Percentiles rank a stretch among this genome's conserved stretches.
Evolutionary conservation across 2,797 vertebrate species (phyloP).

Genomic region (Manis crassicaudata): DNA sequence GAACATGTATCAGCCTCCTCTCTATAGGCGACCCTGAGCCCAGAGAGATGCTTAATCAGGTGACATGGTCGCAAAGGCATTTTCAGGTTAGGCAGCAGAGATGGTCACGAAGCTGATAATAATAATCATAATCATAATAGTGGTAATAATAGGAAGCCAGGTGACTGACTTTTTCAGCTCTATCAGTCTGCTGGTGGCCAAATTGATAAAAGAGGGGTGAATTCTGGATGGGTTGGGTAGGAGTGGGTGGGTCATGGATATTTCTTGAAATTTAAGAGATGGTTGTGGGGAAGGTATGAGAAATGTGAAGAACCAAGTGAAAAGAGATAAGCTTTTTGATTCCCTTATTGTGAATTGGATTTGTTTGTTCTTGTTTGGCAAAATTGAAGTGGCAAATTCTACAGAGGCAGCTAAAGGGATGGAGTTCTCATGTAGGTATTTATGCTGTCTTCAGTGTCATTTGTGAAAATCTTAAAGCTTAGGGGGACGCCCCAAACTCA

Average conservation of each 20-base stretch:
- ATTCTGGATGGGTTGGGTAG: background rate
- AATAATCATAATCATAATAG: background rate
- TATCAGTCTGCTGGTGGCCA: background rate
- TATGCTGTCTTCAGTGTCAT: background rate
- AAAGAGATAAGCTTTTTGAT: background rate
- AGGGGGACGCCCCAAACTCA: background rate
- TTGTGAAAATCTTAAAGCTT: background rate
- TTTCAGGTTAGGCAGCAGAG: background rate
- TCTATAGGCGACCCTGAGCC: background rate
- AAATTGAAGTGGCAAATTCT: background rate
- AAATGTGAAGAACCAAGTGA: background rate
- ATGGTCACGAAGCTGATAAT: background rate
- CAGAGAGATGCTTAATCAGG: background rate
- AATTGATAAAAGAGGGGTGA: background rate
- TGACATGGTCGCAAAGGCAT: background rate
- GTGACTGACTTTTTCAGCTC: background rate
- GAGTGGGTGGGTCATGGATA: background rate
- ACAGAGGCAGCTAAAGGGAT: background rate
- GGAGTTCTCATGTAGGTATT: rapidly evolving
- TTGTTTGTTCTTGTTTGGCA: background rate
- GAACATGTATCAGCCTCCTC: background rate
- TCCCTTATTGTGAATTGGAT: background rate
- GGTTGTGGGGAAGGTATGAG: background rate
- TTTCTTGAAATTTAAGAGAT: background rate
- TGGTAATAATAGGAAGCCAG: no score